phyloP scores from a whole-genome alignment of 2,113 vertebrate species.

The Pionites leucogaster region DNA sequence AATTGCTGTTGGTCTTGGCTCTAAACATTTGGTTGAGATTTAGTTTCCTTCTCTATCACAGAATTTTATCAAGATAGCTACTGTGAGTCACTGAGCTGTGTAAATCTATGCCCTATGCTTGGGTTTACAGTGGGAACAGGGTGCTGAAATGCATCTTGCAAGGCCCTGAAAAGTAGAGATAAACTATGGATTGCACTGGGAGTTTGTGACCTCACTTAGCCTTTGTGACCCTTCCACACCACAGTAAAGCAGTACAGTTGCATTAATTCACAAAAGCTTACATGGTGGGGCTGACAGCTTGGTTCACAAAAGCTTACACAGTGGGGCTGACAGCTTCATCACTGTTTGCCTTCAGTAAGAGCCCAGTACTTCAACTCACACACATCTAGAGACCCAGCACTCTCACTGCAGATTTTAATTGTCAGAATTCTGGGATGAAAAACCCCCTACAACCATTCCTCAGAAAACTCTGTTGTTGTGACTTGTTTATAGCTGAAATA shows the following conservation, averaged over 20 bases:
- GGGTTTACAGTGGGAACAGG: neutral
- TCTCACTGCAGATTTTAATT: neutral
- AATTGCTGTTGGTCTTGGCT: neutral
- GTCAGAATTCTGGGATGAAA: neutral
- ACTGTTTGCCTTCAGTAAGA: neutral
- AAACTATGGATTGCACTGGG: neutral
- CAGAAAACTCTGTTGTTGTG: neutral
- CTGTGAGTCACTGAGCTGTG: neutral
- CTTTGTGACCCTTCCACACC: neutral
- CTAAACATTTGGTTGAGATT: neutral
- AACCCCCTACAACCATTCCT: neutral
- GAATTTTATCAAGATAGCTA: neutral
- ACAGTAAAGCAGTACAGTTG: neutral
- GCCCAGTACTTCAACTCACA: no score
- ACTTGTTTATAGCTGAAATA: neutral
- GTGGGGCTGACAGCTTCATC: neutral
- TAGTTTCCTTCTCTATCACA: neutral
- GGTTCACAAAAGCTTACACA: neutral
- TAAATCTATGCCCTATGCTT: rapidly evolving
- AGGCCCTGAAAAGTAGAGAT: neutral
- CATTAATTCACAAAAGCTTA: neutral
- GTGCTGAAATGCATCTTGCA: neutral
- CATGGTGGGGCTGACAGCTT: neutral
- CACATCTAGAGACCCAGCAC: neutral
- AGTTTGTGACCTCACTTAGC: neutral